phyloP scores from a whole-genome alignment of 2,113 vertebrate species.

The Rhegmatorhina hoffmannsi region DNA sequence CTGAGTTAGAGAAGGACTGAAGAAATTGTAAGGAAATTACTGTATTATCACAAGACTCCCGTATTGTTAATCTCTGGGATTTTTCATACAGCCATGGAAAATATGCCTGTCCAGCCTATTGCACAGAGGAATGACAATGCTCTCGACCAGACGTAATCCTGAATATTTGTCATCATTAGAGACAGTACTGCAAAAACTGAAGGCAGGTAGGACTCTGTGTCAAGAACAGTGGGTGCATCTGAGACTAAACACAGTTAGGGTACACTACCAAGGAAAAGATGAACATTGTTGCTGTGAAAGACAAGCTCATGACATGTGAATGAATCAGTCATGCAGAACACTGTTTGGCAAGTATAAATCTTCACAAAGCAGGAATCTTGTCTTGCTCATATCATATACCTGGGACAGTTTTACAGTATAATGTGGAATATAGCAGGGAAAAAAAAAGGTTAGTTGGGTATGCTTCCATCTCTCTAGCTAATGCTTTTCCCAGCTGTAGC shows the following conservation, averaged over 20 bases:
- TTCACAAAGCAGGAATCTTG: not conserved
- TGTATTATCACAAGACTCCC: not conserved
- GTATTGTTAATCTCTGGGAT: accelerated
- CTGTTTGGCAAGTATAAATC: not conserved
- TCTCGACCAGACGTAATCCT: not conserved
- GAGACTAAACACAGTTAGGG: not conserved
- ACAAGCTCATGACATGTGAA: not conserved
- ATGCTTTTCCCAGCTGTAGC: not conserved
- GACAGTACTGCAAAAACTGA: not conserved
- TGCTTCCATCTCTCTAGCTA: not conserved
- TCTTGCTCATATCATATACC: not conserved
- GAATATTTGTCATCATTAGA: not conserved
- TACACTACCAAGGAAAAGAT: not conserved
- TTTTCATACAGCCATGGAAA: not conserved
- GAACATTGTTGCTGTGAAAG: not conserved
- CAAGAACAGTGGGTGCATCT: not conserved
- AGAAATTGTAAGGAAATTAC: not conserved
- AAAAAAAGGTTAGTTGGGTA: not conserved
- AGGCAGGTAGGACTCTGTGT: not conserved
- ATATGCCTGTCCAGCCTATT: not conserved
- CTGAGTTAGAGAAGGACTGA: not conserved
- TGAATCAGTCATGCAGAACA: accelerated
- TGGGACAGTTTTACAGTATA: not conserved
- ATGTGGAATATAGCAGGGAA: not conserved
- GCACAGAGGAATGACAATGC: not conserved